Evolutionary conservation across 2,888 invertebrate species (phyloP).

Genomic region (Tuberolachnus salignus): DNA sequence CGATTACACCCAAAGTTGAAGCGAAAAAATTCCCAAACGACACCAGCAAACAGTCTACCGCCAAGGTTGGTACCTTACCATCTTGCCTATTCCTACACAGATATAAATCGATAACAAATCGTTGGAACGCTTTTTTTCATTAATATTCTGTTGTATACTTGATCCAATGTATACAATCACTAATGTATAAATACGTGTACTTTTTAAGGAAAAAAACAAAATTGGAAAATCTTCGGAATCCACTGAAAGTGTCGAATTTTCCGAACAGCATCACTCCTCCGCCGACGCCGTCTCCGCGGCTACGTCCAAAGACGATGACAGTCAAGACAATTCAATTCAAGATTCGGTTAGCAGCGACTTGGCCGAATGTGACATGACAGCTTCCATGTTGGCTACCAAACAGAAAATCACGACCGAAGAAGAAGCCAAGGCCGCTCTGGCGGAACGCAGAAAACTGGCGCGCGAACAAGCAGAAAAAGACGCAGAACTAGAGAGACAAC

Average conservation of each 20-base stretch:
- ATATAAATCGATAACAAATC: too few species aligned
- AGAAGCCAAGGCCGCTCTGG: slow-evolving; percentile 91
- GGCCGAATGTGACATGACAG: slow-evolving; percentile 68
- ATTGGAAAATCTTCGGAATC: slow-evolving; percentile 60
- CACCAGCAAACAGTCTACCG: slow-evolving; percentile 41
- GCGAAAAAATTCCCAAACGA: slow-evolving; percentile 60
- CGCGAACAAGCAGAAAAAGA: slow-evolving; percentile 90
- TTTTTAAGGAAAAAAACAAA: slow-evolving; percentile 47
- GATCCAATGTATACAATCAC: background rate
- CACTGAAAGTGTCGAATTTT: slow-evolving; percentile 62
- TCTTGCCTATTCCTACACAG: too few species aligned
- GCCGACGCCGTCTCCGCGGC: background rate
- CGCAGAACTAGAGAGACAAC: slow-evolving; percentile 80
- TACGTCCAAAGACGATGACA: slow-evolving; percentile 55
- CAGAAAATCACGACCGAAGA: slow-evolving; percentile 83
- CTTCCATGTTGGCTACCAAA: slow-evolving; percentile 69
- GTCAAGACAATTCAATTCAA: slow-evolving; percentile 60
- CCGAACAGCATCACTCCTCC: background rate
- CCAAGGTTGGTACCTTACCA: too few species aligned
- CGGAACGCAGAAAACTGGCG: slow-evolving; percentile 84
- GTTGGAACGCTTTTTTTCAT: background rate
- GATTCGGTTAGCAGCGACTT: slow-evolving; percentile 62
- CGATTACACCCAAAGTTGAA: slow-evolving; percentile 61
- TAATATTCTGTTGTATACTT: too few species aligned
- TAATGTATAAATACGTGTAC: background rate